A percentile compares a stretch with the other conserved stretches of the same genome.
Evolutionary conservation across 2,113 vertebrate genomes (phyloP).

Genomic region (Lepisosteus osseus): DNA sequence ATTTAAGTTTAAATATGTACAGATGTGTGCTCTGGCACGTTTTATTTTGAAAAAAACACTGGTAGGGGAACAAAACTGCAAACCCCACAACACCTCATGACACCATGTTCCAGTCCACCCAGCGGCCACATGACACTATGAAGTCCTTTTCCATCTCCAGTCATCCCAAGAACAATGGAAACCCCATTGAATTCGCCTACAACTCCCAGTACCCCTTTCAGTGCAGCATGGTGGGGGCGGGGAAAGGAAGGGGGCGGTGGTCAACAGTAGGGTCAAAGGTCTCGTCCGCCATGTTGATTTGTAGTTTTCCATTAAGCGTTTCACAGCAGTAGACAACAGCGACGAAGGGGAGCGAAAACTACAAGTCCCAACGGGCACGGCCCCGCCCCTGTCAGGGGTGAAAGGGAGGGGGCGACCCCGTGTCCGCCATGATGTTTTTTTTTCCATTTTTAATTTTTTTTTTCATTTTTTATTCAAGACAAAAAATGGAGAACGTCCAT

Average conservation of each 20-base stretch:
- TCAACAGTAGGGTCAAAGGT: background rate
- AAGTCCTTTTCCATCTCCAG: too few species aligned
- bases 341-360: slow-evolving; percentile 16
- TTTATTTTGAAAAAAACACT: too few species aligned
- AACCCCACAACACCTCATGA: too few species aligned
- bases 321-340: background rate
- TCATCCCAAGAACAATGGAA: too few species aligned
- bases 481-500: slow-evolving; percentile 39
- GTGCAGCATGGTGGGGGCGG: slow-evolving; percentile 10
- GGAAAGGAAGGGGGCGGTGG: background rate
- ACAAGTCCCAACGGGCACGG: slow-evolving; percentile 40
- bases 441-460: slow-evolving; percentile 54
- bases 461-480: slow-evolving; percentile 36
- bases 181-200: too few species aligned
- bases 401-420: slow-evolving; percentile 29
- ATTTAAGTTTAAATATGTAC: too few species aligned
- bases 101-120: too few species aligned
- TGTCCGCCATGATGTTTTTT: slow-evolving; percentile 30
- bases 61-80: too few species aligned
- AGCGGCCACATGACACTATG: too few species aligned
- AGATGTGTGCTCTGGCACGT: too few species aligned
- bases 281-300: slow-evolving; percentile 3
- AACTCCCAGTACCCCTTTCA: too few species aligned
- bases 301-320: slow-evolving; percentile 4
- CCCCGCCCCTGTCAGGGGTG: slow-evolving; percentile 15